A percentile compares a stretch with the other conserved stretches of the same genome.
phyloP scores from a whole-genome alignment of 2,888 invertebrate species.

The Baronia brevicornis region DNA sequence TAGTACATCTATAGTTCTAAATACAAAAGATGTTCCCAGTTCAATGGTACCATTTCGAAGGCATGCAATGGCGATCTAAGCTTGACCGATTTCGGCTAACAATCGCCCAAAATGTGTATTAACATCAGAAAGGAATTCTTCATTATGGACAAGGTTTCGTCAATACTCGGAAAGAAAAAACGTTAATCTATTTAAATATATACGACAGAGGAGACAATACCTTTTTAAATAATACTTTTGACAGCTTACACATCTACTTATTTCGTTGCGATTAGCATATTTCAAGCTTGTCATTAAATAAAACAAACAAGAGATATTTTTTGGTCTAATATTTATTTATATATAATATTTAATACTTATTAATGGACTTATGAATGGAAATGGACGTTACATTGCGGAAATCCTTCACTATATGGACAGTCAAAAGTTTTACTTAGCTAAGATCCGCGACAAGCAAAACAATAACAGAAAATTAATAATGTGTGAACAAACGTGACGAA shows the following conservation, averaged over 20 bases:
- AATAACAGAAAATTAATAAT: no score
- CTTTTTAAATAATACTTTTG: neutral
- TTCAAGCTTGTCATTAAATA: conserved; percentile 2
- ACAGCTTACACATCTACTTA: conserved; percentile 5
- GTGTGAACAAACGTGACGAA: no score
- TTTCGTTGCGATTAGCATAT: conserved; percentile 5
- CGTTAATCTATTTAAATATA: conserved; percentile 2
- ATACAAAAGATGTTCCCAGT: neutral
- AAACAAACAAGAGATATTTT: conserved; percentile 6
- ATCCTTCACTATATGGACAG: no score
- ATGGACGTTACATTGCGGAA: no score
- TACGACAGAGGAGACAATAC: conserved; percentile 1
- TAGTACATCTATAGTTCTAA: no score
- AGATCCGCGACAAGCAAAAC: no score
- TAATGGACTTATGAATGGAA: no score
- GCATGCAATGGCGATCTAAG: conserved; percentile 6
- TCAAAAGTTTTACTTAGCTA: no score
- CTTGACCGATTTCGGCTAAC: conserved; percentile 10
- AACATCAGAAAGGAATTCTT: conserved; percentile 13
- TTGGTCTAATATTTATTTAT: no score
- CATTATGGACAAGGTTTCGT: conserved; percentile 3
- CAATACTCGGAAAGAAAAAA: conserved; percentile 8
- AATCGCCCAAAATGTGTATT: conserved; percentile 12
- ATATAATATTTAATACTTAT: no score
- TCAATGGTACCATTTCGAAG: conserved; percentile 2